Evolutionary conservation across 2,797 vertebrate genomes (phyloP).

Genomic region (Ctenopoma kingsleyae): DNA sequence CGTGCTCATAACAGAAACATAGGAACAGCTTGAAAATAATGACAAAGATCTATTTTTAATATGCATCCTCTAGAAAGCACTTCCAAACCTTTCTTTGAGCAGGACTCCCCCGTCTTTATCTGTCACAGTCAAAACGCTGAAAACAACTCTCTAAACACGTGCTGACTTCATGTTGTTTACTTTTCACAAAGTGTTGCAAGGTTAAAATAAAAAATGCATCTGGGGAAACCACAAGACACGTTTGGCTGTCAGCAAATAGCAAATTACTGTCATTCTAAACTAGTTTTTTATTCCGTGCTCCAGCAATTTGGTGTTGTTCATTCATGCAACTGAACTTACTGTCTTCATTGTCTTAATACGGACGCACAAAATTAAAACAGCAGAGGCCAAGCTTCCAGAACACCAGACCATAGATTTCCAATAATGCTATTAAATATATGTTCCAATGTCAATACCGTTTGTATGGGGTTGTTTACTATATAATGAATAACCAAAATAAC

Average conservation of each 20-base stretch:
- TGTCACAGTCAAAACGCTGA: slow-evolving; percentile 26
- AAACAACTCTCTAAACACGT: slow-evolving; percentile 12
- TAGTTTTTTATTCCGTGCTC: neutral
- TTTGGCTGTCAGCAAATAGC: slow-evolving; percentile 24
- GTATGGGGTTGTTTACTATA: too few relatives aligned
- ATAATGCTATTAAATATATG: neutral
- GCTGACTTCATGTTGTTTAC: slow-evolving; percentile 4
- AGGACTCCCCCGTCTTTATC: neutral
- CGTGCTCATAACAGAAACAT: neutral
- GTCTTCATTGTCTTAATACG: too few relatives aligned
- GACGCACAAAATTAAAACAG: neutral
- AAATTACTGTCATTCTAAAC: slow-evolving; percentile 16
- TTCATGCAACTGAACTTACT: too few relatives aligned
- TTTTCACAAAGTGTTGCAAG: slow-evolving; percentile 4
- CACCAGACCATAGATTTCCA: neutral
- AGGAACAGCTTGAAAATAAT: slow-evolving; percentile 18
- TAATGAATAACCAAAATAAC: too few relatives aligned
- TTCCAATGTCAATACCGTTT: neutral
- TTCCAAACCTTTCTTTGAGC: slow-evolving; percentile 17
- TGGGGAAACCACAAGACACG: slow-evolving; percentile 4
- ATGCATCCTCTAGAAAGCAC: slow-evolving; percentile 20
- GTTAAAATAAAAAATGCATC: slow-evolving; percentile 18
- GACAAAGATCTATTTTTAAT: slow-evolving; percentile 22
- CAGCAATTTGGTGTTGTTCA: neutral
- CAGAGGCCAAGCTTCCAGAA: neutral